Base-by-base conservation (phyloP, 2,797 vertebrate species). In the Parambassis ranga region DNA sequence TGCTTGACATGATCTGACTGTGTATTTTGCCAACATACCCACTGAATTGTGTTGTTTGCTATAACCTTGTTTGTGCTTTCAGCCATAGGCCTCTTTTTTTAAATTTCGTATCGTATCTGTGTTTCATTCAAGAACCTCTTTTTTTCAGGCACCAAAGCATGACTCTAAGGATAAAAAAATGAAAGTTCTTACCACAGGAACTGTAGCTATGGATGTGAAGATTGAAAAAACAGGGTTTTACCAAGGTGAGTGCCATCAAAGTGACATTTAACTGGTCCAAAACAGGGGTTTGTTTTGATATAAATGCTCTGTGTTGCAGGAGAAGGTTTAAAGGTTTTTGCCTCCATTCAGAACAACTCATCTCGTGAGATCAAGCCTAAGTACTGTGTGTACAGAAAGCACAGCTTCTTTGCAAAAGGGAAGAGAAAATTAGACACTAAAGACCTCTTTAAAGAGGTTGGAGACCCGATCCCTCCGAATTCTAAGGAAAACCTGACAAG, bases 361-460 rank as follows among this genome's bases (percentile, higher is more conserved):
- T 93, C 94, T 72, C 93, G 94, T 63, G 56, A 91, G 79, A 92
- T 98, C 74, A 95, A 93, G 87, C 95, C 95, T 78, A 98, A 96
- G 90, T 96, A 93, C 87, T 90, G 88, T 65, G 73, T 97, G 73
- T 95, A 95, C 89, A 92, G 88, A 72, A 96, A 95, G 68, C 91
- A 95, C 77, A 94, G 93, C 82, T 96, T 94, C 81, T 95, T 96
- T 84, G 96, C 95, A 71, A 72, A 60, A 43, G 91, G 93, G 37
- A 94, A 89, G 79, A 94, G 93, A 88, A 94, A 59, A 77, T 57
- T 96, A 66, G 27, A 82, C 3, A 97, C 89, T 6, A 92, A 93
- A 65, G 90, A 96, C 5, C 81, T 98, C 69, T 52, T 95, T 5
- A 96, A 92, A 81, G 91, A 95, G 3, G 92, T 91, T 46, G 96